These are phyloP conservation scores for Tenebrio molitor DNA, from an alignment of 1,140 invertebrate species.

Conservation along the genomic window DNA sequence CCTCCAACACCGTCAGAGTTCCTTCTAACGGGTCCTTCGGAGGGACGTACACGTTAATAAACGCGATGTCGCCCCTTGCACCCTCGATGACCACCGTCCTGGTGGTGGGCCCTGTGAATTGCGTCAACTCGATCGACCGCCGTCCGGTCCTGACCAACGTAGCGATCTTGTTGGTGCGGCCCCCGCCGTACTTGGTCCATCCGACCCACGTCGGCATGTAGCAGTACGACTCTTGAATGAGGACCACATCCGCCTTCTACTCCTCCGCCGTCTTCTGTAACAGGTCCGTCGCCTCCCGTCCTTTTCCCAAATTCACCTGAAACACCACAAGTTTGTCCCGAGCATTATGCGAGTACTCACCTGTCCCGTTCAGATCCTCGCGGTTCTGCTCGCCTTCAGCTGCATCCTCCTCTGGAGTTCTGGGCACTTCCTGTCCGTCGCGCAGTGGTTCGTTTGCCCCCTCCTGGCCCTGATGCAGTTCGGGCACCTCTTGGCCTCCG, in stretches of 20 bases:
- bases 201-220: background rate
- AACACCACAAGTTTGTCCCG: background rate
- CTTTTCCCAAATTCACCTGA: conserved; percentile 22
- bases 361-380: no score
- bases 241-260: no score
- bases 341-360: no score
- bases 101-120: background rate
- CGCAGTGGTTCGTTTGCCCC: no score
- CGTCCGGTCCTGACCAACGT: no score
- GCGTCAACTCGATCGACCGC: conserved; percentile 4
- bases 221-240: no score
- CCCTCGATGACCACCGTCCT: background rate
- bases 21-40: background rate
- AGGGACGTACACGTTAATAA: background rate
- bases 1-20: background rate
- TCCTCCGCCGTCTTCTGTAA: background rate
- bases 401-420: no score
- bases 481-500: no score
- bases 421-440: no score
- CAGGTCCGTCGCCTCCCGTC: no score
- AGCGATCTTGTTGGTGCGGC: background rate
- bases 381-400: no score
- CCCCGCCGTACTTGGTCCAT: conserved; percentile 2
- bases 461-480: no score
- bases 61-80: background rate